Evolutionary conservation across 2,888 invertebrate genomes (phyloP), one percentile per base, ranked within the genome.

Genomic region (Morpho deidamia): DNA sequence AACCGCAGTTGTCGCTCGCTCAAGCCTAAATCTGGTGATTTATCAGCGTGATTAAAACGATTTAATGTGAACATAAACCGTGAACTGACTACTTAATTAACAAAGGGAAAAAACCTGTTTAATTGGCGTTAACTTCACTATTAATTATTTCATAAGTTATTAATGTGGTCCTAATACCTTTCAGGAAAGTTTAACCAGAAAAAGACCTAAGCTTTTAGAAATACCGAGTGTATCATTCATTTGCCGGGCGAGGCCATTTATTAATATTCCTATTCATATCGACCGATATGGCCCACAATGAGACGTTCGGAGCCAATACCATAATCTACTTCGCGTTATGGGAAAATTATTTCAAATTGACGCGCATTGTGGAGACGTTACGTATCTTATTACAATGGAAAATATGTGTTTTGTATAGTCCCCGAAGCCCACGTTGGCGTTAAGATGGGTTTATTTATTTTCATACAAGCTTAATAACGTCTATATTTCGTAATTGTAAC

Each of bases 291-390:
- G 55, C 43, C 60, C 46, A 56, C 62, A 55, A 56, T 58, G 58
- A 51, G 37, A 34, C 42, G 57, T 38, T 55, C 53, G 48, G 44
- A 53, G 57, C 55, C 58, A 58, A 56, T 56, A 54, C 59, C 62
- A 64, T 62, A 65, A 62, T 58, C 50, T 62, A 44, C 45, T 37
- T 42, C 57, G 69, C 65, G 68, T 77, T 79, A 80, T 71, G 72
- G 72, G 72, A 71, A 76, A 77, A 81, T 79, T 77, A 80, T 81
- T 73, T 72, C 76, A 78, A 78, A 76, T 74, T 72, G 79, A 70
- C 66, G 61, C 62, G 62, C 64, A 65, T 59, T 69, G 64, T 67
- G 60, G 59, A 66, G 65, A 64, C 50, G 56, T 66, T 66, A 65
- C 63, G 55, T 66, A 62, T 66, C 59, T 60, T 64, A 65, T 60